Conservation (phyloP, 2,888 invertebrate species). For the Conops quadrifasciatus region DNA sequence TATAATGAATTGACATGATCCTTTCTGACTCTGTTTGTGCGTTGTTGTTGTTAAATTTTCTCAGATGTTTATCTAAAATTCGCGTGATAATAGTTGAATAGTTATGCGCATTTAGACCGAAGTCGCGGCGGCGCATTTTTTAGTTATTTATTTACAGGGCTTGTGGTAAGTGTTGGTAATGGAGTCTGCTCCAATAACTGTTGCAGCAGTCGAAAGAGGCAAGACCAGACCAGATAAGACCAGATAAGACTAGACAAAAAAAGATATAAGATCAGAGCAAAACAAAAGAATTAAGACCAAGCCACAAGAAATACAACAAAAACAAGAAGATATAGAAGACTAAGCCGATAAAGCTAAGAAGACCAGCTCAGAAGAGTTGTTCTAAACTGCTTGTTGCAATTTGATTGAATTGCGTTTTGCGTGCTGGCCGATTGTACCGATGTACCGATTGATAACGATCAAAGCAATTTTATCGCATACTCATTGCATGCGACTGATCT, state of each 20-base stretch:
- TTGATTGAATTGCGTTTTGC: conserved; percentile 46
- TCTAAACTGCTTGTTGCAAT: neutral
- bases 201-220: neutral
- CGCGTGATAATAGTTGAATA: conserved; percentile 37
- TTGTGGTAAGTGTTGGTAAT: no score
- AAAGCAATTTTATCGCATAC: neutral
- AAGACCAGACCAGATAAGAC: neutral
- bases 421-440: conserved; percentile 54
- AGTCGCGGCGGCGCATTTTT: conserved; percentile 1
- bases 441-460: conserved; percentile 26
- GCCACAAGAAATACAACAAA: neutral
- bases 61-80: conserved; percentile 35
- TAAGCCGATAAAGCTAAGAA: no score
- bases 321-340: no score
- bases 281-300: neutral
- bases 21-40: neutral
- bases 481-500: conserved; percentile 7
- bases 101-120: conserved; percentile 29
- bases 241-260: neutral
- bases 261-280: neutral
- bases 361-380: neutral
- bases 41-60: conserved; percentile 15
- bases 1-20: no score
- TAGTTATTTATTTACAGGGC: neutral
- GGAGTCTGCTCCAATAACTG: neutral